Percentiles rank a stretch among this genome's conserved stretches.
phyloP scores from a whole-genome alignment of 2,113 vertebrate genomes.

The Melozone crissalis region DNA sequence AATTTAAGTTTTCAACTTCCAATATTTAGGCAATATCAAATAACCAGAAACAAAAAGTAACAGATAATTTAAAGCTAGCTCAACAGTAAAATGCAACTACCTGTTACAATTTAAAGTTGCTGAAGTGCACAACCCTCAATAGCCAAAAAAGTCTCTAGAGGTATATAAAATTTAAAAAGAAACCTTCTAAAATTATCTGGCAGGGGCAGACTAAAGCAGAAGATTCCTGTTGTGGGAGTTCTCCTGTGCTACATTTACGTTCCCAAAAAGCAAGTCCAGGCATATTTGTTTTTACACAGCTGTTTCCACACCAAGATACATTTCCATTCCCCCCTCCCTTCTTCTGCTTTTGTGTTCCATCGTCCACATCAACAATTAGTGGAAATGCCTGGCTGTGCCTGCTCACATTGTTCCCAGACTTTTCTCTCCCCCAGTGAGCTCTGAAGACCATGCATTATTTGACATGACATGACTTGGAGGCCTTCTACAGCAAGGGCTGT shows the following conservation, averaged over 20 bases:
- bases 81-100: neutral
- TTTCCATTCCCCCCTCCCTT: slow-evolving; percentile 43
- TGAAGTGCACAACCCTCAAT: neutral
- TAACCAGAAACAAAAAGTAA: neutral
- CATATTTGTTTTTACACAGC: slow-evolving; percentile 41
- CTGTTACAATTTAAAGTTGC: neutral
- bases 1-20: neutral
- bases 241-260: neutral
- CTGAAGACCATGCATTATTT: slow-evolving; percentile 64
- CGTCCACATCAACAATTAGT: slow-evolving; percentile 64
- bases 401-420: slow-evolving; percentile 54
- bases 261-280: slow-evolving; percentile 47
- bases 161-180: neutral
- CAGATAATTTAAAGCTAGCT: neutral
- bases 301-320: slow-evolving; percentile 35
- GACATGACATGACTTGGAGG: slow-evolving; percentile 45
- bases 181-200: neutral
- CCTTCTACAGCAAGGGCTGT: neutral
- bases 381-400: slow-evolving; percentile 65
- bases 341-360: slow-evolving; percentile 57
- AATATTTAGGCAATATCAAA: neutral
- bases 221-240: slow-evolving; percentile 40
- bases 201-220: neutral
- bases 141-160: neutral
- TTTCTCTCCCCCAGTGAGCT: slow-evolving; percentile 57